A percentile compares a stretch with the other conserved stretches of the same genome.
These are phyloP conservation scores for Macropis europaea DNA, from an alignment of 2,888 invertebrate genomes.

Conservation along the genomic window DNA sequence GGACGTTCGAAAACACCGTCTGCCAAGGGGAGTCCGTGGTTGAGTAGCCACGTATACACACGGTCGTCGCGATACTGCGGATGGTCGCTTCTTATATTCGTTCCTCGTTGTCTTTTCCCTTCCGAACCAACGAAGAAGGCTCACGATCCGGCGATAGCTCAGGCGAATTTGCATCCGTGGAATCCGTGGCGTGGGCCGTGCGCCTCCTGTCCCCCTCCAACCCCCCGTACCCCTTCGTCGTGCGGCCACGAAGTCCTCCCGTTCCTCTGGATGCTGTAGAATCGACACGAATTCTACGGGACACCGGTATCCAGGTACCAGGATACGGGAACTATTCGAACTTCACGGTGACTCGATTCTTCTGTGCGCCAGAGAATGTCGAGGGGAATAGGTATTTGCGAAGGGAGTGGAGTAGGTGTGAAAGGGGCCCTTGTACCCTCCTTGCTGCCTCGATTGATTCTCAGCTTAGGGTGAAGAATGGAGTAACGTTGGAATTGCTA, in stretches of 20 bases:
- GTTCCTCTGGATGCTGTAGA: conserved; percentile 5
- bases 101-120: conserved; percentile 49
- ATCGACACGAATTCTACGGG: conserved; percentile 56
- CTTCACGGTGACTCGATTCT: conserved; percentile 31
- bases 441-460: no score
- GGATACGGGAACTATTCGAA: conserved; percentile 37
- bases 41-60: conserved; percentile 22
- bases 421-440: no score
- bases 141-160: conserved; percentile 78
- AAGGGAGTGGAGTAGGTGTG: no score
- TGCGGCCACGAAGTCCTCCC: not conserved
- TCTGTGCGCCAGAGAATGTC: no score
- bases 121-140: conserved; percentile 49
- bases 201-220: conserved; percentile 33
- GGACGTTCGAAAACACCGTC: not conserved
- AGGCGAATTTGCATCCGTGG: conserved; percentile 79
- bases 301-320: conserved; percentile 43
- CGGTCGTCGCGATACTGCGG: conserved; percentile 35
- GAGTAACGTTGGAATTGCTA: no score
- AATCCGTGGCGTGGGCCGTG: conserved; percentile 75
- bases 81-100: conserved; percentile 54
- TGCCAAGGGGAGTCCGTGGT: not conserved
- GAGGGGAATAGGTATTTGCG: no score
- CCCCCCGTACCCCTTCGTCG: conserved; percentile 3
- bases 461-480: no score